These are phyloP conservation scores for Eupithecia exiguata DNA, from an alignment of 2,888 invertebrate species.

Conservation along the genomic window DNA sequence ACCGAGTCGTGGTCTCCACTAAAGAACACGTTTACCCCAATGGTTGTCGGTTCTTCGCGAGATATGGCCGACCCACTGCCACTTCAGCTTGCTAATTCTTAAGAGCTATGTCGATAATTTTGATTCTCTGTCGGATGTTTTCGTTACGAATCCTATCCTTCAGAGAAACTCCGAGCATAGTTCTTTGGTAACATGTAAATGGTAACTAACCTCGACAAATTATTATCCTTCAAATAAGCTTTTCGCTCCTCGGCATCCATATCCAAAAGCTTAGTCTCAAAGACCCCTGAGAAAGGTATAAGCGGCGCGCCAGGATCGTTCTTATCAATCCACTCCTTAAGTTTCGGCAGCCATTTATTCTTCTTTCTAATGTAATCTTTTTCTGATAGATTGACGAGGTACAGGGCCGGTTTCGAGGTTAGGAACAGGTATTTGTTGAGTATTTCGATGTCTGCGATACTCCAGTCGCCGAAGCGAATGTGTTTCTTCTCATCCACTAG, in stretches of 20 bases:
- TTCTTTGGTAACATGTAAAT: background rate
- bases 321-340: conserved; percentile 99
- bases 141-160: too few species aligned
- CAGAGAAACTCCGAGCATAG: too few species aligned
- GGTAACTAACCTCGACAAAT: conserved; percentile 87
- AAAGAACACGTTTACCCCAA: too few species aligned
- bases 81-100: too few species aligned
- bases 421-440: conserved; percentile 98
- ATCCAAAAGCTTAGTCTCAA: conserved; percentile 94
- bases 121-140: too few species aligned
- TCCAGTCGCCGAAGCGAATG: conserved; percentile 97
- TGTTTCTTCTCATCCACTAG: conserved; percentile 96
- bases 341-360: conserved; percentile 98
- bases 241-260: conserved; percentile 91
- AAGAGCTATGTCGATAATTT: too few species aligned
- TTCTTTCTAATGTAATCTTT: conserved; percentile 99
- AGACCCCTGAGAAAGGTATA: conserved; percentile 97
- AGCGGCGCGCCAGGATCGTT: conserved; percentile 96
- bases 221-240: conserved; percentile 92
- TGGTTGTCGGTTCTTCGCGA: too few species aligned
- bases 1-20: too few species aligned
- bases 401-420: conserved; percentile 98
- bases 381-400: conserved; percentile 98
- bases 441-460: conserved; percentile 95
- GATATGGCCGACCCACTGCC: too few species aligned